A percentile compares a stretch with the other conserved stretches of the same genome.
Evolutionary conservation across 2,113 vertebrate species (phyloP).

Genomic region (Scopus umbretta): DNA sequence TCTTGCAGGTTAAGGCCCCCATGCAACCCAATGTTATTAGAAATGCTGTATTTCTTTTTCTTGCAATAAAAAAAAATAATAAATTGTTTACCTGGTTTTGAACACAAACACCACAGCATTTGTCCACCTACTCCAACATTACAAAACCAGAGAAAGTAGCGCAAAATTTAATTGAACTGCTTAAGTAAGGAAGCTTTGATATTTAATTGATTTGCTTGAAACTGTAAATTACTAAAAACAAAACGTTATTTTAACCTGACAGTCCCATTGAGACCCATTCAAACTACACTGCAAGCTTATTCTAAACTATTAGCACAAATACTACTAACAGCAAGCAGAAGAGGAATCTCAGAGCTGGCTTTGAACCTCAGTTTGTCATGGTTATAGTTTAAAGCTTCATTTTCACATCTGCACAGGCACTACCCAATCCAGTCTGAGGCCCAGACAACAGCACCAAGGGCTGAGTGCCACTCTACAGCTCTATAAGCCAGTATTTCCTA

Average conservation of each 20-base stretch:
- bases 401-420: neutral
- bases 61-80: neutral
- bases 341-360: neutral
- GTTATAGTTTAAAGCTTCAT: neutral
- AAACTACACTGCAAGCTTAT: neutral
- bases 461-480: neutral
- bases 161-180: neutral
- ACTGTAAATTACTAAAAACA: neutral
- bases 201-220: constrained; percentile 2
- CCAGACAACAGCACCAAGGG: neutral
- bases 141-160: neutral
- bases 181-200: neutral
- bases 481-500: neutral
- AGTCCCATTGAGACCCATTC: neutral
- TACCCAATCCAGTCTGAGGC: neutral
- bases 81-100: neutral
- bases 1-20: neutral
- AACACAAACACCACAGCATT: neutral
- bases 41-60: neutral
- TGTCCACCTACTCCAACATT: neutral
- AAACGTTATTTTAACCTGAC: neutral
- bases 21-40: neutral
- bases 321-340: neutral
- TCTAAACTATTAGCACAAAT: neutral
- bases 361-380: neutral